phyloP scores from a whole-genome alignment of 1,140 invertebrate genomes.

The Drosophila lacteicornis region DNA sequence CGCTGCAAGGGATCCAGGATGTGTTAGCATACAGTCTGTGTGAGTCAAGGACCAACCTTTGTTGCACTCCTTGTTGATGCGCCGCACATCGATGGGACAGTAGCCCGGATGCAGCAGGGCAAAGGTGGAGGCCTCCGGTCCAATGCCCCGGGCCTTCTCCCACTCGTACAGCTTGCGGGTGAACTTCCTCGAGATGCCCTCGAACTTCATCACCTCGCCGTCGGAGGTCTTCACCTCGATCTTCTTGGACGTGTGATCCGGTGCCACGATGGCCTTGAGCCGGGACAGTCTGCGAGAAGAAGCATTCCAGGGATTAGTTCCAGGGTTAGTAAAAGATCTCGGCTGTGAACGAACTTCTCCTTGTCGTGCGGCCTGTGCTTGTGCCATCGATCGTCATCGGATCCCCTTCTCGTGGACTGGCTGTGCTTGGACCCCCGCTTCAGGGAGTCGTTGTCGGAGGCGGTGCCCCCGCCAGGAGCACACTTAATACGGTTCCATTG shows the following conservation, averaged over 20 bases:
- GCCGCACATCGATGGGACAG: slow-evolving; percentile 78
- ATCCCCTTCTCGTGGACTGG: slow-evolving; percentile 55
- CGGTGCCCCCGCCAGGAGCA: slow-evolving; percentile 56
- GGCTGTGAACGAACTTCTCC: slow-evolving; percentile 60
- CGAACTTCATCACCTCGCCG: slow-evolving; percentile 91
- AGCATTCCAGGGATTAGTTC: not conserved
- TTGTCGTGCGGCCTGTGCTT: slow-evolving; percentile 78
- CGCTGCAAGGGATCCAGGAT: slow-evolving; percentile 11
- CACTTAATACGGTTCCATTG: slow-evolving; percentile 88
- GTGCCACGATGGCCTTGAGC: slow-evolving; percentile 86
- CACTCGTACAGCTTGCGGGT: slow-evolving; percentile 95
- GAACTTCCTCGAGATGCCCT: slow-evolving; percentile 94
- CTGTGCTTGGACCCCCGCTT: slow-evolving; percentile 65
- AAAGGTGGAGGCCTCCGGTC: slow-evolving; percentile 92
- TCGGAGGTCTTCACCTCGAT: slow-evolving; percentile 92
- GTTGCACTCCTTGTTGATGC: slow-evolving; percentile 72
- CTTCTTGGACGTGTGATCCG: slow-evolving; percentile 87
- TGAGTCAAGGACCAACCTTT: slow-evolving; percentile 44
- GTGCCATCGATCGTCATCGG: slow-evolving; percentile 79
- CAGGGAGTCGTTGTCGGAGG: slow-evolving; percentile 72
- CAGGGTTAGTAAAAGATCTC: not conserved
- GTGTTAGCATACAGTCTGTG: not conserved
- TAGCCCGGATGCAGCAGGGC: slow-evolving; percentile 89
- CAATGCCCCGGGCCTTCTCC: slow-evolving; percentile 93
- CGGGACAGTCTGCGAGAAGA: slow-evolving; percentile 86